phyloP scores from a whole-genome alignment of 2,113 vertebrate species.

The Menura novaehollandiae region DNA sequence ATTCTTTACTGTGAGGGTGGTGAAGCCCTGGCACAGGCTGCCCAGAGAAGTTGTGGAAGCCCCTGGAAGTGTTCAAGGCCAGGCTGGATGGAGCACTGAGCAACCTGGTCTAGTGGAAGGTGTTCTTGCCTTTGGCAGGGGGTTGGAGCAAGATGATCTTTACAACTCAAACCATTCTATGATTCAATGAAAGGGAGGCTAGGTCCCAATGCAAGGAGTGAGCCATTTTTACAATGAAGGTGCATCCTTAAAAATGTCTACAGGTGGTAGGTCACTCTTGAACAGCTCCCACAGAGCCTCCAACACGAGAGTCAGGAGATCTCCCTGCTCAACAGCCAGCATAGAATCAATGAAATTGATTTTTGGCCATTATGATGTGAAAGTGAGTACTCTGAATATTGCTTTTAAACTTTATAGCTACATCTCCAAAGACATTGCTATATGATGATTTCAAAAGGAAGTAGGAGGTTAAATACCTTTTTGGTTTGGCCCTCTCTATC shows the following conservation, averaged over 20 bases:
- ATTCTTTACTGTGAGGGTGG: neutral
- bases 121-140: neutral
- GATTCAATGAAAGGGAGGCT: neutral
- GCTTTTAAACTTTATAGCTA: constrained; percentile 25
- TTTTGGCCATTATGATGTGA: constrained; percentile 16
- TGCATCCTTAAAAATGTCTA: neutral
- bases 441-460: constrained; percentile 9
- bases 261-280: neutral
- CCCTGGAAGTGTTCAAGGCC: neutral
- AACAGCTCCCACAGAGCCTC: neutral
- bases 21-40: neutral
- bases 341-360: constrained; percentile 14
- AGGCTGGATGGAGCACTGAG: rapidly evolving
- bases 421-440: neutral
- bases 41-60: neutral
- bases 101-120: neutral
- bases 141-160: neutral
- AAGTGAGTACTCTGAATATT: neutral
- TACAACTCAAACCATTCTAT: neutral
- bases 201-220: neutral
- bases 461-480: neutral
- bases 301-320: neutral
- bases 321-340: neutral
- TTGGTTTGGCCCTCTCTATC: neutral
- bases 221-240: neutral